Percentiles rank a stretch among this genome's conserved stretches.
phyloP scores from a whole-genome alignment of 2,888 invertebrate species.

The Pollenia labialis region DNA sequence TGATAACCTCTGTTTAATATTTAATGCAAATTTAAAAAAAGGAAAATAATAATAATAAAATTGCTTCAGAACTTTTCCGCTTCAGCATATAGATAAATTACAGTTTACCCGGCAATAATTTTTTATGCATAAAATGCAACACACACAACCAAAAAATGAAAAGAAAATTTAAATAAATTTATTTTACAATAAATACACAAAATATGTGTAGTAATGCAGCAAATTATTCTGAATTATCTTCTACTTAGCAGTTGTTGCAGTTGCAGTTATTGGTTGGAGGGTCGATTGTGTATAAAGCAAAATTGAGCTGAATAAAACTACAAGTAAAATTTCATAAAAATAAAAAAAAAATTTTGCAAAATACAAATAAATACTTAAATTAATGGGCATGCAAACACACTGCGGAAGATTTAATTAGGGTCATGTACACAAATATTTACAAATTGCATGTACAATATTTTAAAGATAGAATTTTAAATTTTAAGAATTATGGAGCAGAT shows the following conservation, averaged over 20 bases:
- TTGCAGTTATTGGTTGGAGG: slow-evolving; percentile 29
- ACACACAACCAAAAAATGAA: not conserved
- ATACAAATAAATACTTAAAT: slow-evolving; percentile 37
- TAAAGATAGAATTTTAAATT: too few relatives aligned
- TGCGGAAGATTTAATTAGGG: slow-evolving; percentile 48
- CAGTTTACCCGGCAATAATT: slow-evolving; percentile 1
- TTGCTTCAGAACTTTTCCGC: slow-evolving; percentile 20
- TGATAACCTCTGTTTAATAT: slow-evolving; percentile 31
- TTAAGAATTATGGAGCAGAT: too few relatives aligned
- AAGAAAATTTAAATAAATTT: not conserved
- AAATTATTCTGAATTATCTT: slow-evolving; percentile 48
- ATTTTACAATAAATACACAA: slow-evolving; percentile 29
- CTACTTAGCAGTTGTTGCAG: slow-evolving; percentile 12
- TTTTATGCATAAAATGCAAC: not conserved
- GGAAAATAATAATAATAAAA: not conserved
- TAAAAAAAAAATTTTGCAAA: slow-evolving; percentile 1
- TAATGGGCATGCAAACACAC: slow-evolving; percentile 28
- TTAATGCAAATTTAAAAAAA: not conserved
- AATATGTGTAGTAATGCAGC: slow-evolving; percentile 53
- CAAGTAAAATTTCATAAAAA: not conserved
- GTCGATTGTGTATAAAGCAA: slow-evolving; percentile 29
- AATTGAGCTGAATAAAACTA: slow-evolving; percentile 35
- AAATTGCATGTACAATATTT: too few relatives aligned
- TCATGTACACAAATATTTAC: not conserved
- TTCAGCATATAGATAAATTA: slow-evolving; percentile 4